phyloP scores from a whole-genome alignment of 2,113 vertebrate species.

The Vidua chalybeata region DNA sequence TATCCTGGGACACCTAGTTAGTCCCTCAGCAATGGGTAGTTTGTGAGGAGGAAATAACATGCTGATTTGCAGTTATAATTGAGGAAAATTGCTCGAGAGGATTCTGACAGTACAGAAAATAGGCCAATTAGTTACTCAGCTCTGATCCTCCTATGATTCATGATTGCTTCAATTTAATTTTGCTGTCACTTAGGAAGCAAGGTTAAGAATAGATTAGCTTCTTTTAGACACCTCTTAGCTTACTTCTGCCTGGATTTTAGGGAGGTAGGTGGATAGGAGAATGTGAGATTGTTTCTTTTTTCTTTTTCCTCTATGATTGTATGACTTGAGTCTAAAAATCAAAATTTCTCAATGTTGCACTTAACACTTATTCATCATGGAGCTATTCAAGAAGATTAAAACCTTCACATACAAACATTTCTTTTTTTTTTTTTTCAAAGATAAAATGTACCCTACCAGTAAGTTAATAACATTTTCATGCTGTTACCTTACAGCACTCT shows the following conservation, averaged over 20 bases:
- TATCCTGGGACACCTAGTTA: conserved; percentile 64
- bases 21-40: conserved; percentile 65
- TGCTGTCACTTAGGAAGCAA: conserved; percentile 72
- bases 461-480: conserved; percentile 1
- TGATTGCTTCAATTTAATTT: conserved; percentile 80
- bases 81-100: conserved; percentile 80
- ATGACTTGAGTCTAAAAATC: conserved; percentile 2
- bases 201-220: conserved; percentile 76
- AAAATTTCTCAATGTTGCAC: conserved; percentile 3
- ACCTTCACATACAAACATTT: neutral
- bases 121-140: conserved; percentile 80
- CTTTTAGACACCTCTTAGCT: conserved; percentile 60
- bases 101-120: conserved; percentile 80
- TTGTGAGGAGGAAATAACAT: conserved; percentile 71
- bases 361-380: conserved; percentile 33
- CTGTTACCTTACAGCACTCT: neutral
- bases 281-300: neutral
- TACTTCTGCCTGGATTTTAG: neutral
- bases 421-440: neutral
- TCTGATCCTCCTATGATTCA: conserved; percentile 73
- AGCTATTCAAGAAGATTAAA: conserved; percentile 48
- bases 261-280: neutral
- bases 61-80: conserved; percentile 82
- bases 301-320: neutral
- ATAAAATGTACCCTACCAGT: neutral